Evolutionary conservation across 2,797 vertebrate genomes (phyloP).

Genomic region (Onychomys leucogaster): DNA sequence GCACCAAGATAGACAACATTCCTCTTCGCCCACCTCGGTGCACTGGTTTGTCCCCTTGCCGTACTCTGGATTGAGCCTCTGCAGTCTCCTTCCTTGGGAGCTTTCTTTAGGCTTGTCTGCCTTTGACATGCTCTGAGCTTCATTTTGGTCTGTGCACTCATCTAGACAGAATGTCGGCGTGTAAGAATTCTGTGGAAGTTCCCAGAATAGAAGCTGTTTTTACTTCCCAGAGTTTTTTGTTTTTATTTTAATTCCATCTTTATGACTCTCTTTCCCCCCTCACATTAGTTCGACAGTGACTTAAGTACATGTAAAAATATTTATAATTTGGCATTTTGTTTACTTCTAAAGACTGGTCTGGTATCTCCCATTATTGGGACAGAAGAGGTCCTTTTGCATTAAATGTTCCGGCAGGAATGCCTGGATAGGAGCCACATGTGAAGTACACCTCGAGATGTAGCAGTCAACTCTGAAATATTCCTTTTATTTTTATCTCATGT

Average conservation of each 20-base stretch:
- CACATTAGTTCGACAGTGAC: not conserved
- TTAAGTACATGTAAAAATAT: not conserved
- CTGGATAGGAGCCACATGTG: not conserved
- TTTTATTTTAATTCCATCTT: conserved; percentile 22
- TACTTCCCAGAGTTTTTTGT: not conserved
- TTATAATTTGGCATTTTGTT: not conserved
- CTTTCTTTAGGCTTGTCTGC: not conserved
- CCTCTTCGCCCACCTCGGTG: too few species aligned
- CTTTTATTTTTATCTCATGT: not conserved
- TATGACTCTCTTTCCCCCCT: not conserved
- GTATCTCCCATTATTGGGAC: not conserved
- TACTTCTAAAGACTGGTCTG: not conserved
- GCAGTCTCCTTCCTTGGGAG: not conserved
- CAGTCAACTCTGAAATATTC: not conserved
- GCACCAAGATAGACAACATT: not conserved
- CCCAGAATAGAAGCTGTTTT: conserved; percentile 50
- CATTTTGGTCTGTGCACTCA: not conserved
- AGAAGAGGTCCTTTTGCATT: not conserved
- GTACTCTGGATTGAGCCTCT: too few species aligned
- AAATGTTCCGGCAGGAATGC: not conserved
- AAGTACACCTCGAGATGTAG: not conserved
- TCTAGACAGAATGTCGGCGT: not conserved
- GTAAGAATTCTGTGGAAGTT: not conserved
- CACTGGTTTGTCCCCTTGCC: not conserved
- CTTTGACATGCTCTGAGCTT: not conserved